A percentile compares a stretch with the other conserved stretches of the same genome.
These are phyloP conservation scores for Drosophila peninsularis DNA, from an alignment of 2,888 invertebrate genomes.

Conservation along the genomic window DNA sequence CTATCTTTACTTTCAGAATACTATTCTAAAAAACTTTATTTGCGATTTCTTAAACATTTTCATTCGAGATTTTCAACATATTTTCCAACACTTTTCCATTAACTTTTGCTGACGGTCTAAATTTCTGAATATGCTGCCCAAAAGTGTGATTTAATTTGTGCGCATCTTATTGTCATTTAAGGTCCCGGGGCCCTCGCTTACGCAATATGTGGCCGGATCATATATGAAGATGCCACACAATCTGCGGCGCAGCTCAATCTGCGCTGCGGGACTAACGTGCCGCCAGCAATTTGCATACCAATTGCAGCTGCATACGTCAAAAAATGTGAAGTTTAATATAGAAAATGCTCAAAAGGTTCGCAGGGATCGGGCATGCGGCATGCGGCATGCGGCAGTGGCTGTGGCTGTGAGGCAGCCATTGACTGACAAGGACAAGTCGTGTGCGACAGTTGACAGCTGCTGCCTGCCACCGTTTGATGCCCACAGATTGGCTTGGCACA, in stretches of 20 bases:
- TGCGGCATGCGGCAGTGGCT: slow-evolving; percentile 11
- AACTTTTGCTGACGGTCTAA: neutral
- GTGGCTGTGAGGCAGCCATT: slow-evolving; percentile 40
- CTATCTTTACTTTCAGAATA: no score
- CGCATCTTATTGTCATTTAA: slow-evolving; percentile 37
- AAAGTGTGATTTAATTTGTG: slow-evolving; percentile 15
- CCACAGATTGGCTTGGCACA: slow-evolving; percentile 20
- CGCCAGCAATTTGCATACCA: slow-evolving; percentile 74
- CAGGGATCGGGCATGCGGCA: slow-evolving; percentile 19
- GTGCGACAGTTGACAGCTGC: slow-evolving; percentile 82
- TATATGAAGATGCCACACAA: slow-evolving; percentile 51
- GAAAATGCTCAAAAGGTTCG: slow-evolving; percentile 66
- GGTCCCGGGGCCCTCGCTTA: slow-evolving; percentile 7
- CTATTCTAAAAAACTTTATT: neutral
- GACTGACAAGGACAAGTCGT: slow-evolving; percentile 79
- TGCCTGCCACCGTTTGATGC: slow-evolving; percentile 73
- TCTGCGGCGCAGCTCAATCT: slow-evolving; percentile 42
- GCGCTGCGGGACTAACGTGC: slow-evolving; percentile 42
- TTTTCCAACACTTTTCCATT: neutral
- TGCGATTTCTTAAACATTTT: neutral
- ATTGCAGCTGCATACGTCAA: slow-evolving; percentile 76
- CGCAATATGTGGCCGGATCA: slow-evolving; percentile 31
- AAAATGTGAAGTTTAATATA: slow-evolving; percentile 81
- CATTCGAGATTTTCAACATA: neutral
- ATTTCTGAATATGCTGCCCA: neutral